Evolutionary conservation across 2,888 invertebrate genomes (phyloP), one percentile per base, ranked within the genome.

Genomic region (Machimus atricapillus): DNA sequence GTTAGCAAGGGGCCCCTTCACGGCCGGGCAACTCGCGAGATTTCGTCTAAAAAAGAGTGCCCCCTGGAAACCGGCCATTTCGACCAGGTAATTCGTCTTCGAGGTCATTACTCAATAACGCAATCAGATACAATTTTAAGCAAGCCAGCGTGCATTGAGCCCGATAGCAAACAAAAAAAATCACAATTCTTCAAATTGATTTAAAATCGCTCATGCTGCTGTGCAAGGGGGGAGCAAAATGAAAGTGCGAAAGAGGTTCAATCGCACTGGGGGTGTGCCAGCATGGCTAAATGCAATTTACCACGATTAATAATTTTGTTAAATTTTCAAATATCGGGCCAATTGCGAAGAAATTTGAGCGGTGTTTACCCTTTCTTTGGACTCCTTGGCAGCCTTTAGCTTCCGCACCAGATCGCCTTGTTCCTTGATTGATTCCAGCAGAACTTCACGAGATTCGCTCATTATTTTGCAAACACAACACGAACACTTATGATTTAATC

Each of bases 371-470:
- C 95, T 95, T 89, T 95, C 95, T 91, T 94, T 95, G 85, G 95
- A 94, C 92, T 96, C 96, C 93, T 97, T 97, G 43, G 95, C 95
- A 89, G 95, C 94, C 93, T 97, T 97, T 88, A 97, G 93, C 93
- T 96, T 96, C 90, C 97, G 94, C 83, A 97, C 96, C 89, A 96
- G 92, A 91, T 97, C 96, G 89, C 97, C 97, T 93, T 97, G 97
- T 90, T 93, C 92, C 92, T 95, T 95, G 89, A 96, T 95, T 91
- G 93, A 93, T 90, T 94, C 93, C 90, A 94, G 93, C 89, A 95
- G 91, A 90, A 92, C 92, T 91, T 93, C 93, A 91, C 93, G 93
- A 90, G 91, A 92, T 91, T 93, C 93, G 91, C 91, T 93, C 93
- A 93, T 66, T 66, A 66, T 66, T 66, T 66, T 23, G 19, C 40